These are phyloP conservation scores for Coranthus polyacanthus DNA, from an alignment of 2,797 vertebrate species.

Conservation along the genomic window DNA sequence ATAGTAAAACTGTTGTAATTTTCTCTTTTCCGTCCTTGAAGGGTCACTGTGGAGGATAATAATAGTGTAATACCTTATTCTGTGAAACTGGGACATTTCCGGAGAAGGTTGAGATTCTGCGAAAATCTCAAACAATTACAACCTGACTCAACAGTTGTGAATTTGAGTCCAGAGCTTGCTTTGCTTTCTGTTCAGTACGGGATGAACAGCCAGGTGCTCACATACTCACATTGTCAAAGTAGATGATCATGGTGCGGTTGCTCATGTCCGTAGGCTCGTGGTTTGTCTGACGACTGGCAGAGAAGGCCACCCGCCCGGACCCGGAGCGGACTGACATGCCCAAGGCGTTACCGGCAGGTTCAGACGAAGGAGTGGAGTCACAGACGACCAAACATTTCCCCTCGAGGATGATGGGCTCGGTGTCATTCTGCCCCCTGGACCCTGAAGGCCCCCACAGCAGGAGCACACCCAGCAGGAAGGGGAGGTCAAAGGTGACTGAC, in stretches of 20 bases:
- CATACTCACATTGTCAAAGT: constrained; percentile 86
- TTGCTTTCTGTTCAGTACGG: too few relatives aligned
- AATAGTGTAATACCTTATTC: too few relatives aligned
- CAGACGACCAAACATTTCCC: constrained; percentile 88
- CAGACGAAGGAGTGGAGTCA: constrained; percentile 85
- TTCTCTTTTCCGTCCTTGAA: too few relatives aligned
- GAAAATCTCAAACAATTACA: neutral
- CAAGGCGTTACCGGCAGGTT: constrained; percentile 82
- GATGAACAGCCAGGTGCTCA: too few relatives aligned
- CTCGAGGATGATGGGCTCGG: constrained; percentile 87
- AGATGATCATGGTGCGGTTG: constrained; percentile 89
- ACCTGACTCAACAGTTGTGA: too few relatives aligned
- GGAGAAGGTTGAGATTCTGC: too few relatives aligned
- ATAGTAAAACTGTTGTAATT: too few relatives aligned
- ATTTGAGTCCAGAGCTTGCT: too few relatives aligned
- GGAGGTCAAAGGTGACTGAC: constrained; percentile 51
- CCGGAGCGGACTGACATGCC: constrained; percentile 88
- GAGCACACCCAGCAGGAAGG: constrained; percentile 63
- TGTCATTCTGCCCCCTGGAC: constrained; percentile 84
- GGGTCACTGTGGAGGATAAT: too few relatives aligned
- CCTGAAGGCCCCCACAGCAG: constrained; percentile 70
- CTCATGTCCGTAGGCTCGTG: constrained; percentile 89
- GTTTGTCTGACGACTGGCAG: constrained; percentile 87
- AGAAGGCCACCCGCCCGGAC: constrained; percentile 85
- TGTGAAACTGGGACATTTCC: too few relatives aligned